These are phyloP conservation scores for Manacus vitellinus DNA, from an alignment of 2,113 vertebrate species.

Conservation along the genomic window DNA sequence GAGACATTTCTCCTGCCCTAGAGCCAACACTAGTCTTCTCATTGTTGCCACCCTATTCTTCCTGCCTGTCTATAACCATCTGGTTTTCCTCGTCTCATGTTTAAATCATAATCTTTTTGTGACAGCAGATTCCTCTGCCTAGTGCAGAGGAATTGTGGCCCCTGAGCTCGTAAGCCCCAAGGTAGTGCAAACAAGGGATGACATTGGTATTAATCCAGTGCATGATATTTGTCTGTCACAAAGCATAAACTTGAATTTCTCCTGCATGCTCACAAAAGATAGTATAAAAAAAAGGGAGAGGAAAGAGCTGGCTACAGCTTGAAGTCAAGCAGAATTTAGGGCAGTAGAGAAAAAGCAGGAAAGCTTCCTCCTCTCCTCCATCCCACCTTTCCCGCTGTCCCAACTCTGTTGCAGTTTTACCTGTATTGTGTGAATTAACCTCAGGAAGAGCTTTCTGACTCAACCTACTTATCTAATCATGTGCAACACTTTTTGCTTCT, in stretches of 20 bases:
- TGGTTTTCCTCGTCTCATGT: background rate
- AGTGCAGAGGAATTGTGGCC: accelerated
- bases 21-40: background rate
- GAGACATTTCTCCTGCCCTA: background rate
- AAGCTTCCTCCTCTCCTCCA: background rate
- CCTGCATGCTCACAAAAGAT: background rate
- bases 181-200: background rate
- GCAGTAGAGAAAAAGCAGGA: background rate
- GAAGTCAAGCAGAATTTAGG: background rate
- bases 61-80: background rate
- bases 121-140: background rate
- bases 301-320: background rate
- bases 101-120: background rate
- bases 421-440: background rate
- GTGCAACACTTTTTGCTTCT: background rate
- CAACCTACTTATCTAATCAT: background rate
- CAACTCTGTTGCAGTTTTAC: background rate
- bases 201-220: background rate
- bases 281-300: background rate
- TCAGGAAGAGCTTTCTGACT: background rate
- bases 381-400: background rate
- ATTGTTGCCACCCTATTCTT: slow-evolving; percentile 11
- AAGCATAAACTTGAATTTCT: background rate
- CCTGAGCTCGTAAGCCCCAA: background rate
- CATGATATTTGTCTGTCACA: background rate